These are phyloP conservation scores for Pavo muticus DNA, from an alignment of 2,113 vertebrate genomes.

Conservation along the genomic window DNA sequence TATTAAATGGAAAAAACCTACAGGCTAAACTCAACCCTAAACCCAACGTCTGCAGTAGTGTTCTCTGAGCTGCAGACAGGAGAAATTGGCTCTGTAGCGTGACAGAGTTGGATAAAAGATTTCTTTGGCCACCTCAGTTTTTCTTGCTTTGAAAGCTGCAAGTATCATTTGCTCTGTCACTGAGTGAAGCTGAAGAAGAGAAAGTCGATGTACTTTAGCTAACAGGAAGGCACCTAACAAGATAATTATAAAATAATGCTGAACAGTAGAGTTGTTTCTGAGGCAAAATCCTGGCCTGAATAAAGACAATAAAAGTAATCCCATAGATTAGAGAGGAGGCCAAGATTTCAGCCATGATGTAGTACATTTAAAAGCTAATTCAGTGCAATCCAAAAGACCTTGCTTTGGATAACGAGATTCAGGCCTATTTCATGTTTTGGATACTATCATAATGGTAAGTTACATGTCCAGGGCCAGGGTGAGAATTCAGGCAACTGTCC, in stretches of 20 bases:
- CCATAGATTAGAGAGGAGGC: neutral
- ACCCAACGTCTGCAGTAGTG: neutral
- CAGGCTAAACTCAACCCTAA: neutral
- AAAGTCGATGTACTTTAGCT: neutral
- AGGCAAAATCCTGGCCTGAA: neutral
- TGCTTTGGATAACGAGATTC: neutral
- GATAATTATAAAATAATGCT: neutral
- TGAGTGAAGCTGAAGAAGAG: neutral
- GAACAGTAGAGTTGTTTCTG: neutral
- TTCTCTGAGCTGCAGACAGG: neutral
- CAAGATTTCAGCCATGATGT: neutral
- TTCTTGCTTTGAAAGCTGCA: neutral
- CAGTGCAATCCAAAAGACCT: neutral
- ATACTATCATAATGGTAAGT: neutral
- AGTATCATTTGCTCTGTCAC: neutral
- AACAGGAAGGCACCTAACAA: neutral
- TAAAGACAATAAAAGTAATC: neutral
- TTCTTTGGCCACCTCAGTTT: neutral
- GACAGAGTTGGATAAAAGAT: neutral
- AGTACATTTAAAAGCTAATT: neutral
- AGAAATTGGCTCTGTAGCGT: neutral
- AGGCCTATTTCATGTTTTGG: neutral
- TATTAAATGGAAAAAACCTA: slow-evolving; percentile 14
- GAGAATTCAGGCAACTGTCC: neutral
- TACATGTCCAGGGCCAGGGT: neutral